Evolutionary conservation across 2,797 vertebrate genomes (phyloP).

Genomic region (Vireo griseus): DNA sequence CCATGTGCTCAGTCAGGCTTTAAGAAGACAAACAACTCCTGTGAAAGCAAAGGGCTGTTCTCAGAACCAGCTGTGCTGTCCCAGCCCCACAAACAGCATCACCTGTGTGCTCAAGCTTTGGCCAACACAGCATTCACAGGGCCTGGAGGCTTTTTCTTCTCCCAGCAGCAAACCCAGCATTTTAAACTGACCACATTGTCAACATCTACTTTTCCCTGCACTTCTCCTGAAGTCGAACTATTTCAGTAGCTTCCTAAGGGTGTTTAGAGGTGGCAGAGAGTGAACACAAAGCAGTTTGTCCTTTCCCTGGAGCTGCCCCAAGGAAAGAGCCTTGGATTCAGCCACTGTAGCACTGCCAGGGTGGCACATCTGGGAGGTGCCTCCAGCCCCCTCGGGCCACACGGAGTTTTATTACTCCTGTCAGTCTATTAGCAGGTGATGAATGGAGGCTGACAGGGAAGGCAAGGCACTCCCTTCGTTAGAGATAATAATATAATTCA

Average conservation of each 20-base stretch:
- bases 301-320: background rate
- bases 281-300: background rate
- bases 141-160: background rate
- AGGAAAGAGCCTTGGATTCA: background rate
- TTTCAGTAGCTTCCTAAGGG: background rate
- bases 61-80: background rate
- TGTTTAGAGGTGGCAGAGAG: background rate
- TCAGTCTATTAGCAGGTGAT: background rate
- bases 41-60: background rate
- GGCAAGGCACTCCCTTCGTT: background rate
- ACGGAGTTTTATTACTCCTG: background rate
- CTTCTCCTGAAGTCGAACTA: background rate
- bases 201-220: background rate
- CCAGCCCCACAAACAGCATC: background rate
- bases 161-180: background rate
- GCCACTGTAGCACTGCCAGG: fast-evolving
- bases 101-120: background rate
- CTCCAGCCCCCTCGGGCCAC: background rate
- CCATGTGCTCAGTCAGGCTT: background rate
- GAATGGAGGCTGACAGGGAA: constrained; percentile 21
- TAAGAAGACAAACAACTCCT: background rate
- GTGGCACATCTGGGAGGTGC: background rate
- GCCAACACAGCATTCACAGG: background rate
- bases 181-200: background rate
- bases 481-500: constrained; percentile 29